Evolutionary conservation across 2,797 vertebrate genomes (phyloP), one percentile per base, ranked within the genome.

Genomic region (Ambastaia sidthimunki): DNA sequence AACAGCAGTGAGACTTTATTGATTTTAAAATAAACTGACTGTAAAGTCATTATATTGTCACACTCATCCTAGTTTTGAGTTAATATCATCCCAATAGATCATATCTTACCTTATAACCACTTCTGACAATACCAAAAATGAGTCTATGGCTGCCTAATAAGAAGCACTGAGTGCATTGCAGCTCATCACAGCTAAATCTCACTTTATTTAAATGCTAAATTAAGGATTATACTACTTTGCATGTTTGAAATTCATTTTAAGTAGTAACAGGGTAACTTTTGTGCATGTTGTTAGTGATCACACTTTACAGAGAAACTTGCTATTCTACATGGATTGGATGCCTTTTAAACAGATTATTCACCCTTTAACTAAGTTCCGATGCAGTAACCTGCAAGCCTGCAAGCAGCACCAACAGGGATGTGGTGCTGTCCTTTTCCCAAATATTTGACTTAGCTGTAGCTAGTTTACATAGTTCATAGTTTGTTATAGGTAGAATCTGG

Each of bases 131-230:
- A 59, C 12, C 55, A 23, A 3, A 25, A 11, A 23, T 11, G 7
- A 54, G 50, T 59, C 21, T 83, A 59, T 67, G 71, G 80, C 71
- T 59, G 74, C 52, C 67, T 89, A 86, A 90, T 89, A 88, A 90
- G 86, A 91, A 88, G 90, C 90, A 47, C 89, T 85, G 91, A 90
- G 90, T 92, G 90, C 91, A 92, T 88, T 90, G 90, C 90, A 91
- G 87, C 89, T 91, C 84, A 89, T 88, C 80, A 78, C 87, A 82
- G 85, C 90, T 88, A 85, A 88, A 85, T 88, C 59, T 55, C 84
- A 87, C 65, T 73, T 23, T 12, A 59, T 59, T 23, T 23, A 23
- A 25, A 21, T 4, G 5, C 12, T 13, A 59, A 23, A 59, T 0
- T 4, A 59, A 23, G 41, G 9, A 44, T 11, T 10, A 11, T 44